Percentiles rank a stretch among this genome's conserved stretches.
phyloP scores from a whole-genome alignment of 2,888 invertebrate species.

The Selenia dentaria region DNA sequence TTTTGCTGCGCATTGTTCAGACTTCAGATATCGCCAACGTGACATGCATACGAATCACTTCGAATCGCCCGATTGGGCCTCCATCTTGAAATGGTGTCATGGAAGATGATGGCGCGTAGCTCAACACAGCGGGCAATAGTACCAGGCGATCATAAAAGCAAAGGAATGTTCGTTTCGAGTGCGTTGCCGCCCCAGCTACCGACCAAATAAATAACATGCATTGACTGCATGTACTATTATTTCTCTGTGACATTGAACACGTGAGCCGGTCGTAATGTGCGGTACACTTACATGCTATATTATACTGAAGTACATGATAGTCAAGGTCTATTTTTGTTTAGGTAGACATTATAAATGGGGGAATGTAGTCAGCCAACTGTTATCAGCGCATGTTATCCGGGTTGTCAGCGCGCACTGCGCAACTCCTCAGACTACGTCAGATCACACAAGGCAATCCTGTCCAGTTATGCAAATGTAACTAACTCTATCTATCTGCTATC shows the following conservation, averaged over 20 bases:
- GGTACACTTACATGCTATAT: slow-evolving; percentile 2
- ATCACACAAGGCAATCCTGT: slow-evolving; percentile 50
- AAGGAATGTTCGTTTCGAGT: slow-evolving; percentile 35
- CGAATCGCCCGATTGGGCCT: slow-evolving; percentile 19
- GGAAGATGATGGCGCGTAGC: slow-evolving; percentile 79
- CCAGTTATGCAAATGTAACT: slow-evolving; percentile 43
- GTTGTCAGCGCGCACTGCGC: slow-evolving; percentile 82
- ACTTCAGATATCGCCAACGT: slow-evolving; percentile 15
- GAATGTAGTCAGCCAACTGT: slow-evolving; percentile 55
- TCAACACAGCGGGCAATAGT: slow-evolving; percentile 71
- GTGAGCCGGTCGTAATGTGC: neutral
- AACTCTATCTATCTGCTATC: slow-evolving; percentile 21
- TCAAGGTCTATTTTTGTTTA: slow-evolving; percentile 39
- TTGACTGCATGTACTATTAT: no score
- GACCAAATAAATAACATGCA: slow-evolving; percentile 33
- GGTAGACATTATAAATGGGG: slow-evolving; percentile 36
- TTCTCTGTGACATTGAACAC: no score
- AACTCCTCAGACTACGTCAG: slow-evolving; percentile 80
- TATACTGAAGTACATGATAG: neutral
- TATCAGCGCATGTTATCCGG: slow-evolving; percentile 61
- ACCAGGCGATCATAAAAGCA: slow-evolving; percentile 59
- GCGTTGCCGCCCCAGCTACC: slow-evolving; percentile 32
- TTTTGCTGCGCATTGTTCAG: slow-evolving; percentile 15
- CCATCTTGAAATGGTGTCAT: slow-evolving; percentile 37
- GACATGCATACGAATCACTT: slow-evolving; percentile 17